A percentile compares a stretch with the other conserved stretches of the same genome.
Evolutionary conservation across 2,797 vertebrate species (phyloP).

Genomic region (Heterohyrax brucei): DNA sequence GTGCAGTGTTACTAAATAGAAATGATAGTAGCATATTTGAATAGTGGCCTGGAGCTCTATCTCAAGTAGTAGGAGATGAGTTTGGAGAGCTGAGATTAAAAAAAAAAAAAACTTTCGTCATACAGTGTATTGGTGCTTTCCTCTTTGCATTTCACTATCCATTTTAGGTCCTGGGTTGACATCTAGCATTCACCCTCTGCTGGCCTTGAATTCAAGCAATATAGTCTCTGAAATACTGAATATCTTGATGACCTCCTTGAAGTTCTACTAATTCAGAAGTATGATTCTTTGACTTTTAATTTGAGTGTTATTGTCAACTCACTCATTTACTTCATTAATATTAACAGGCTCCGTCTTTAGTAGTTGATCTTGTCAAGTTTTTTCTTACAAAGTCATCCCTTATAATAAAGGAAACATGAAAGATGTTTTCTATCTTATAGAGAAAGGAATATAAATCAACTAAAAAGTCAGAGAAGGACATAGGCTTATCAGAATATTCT

Average conservation of each 20-base stretch:
- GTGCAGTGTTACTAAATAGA: neutral
- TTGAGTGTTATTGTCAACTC: constrained; percentile 79
- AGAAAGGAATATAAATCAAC: too few relatives aligned
- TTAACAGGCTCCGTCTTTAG: constrained; percentile 84
- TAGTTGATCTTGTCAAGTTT: too few relatives aligned
- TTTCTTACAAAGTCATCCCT: too few relatives aligned
- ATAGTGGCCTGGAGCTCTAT: neutral
- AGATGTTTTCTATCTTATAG: too few relatives aligned
- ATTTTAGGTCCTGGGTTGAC: constrained; percentile 38
- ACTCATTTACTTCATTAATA: constrained; percentile 43
- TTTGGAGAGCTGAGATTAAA: neutral
- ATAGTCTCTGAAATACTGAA: constrained; percentile 92
- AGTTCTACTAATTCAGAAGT: constrained; percentile 89
- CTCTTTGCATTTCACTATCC: constrained; percentile 43
- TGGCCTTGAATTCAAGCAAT: constrained; percentile 82
- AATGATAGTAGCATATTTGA: neutral
- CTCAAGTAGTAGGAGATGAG: neutral
- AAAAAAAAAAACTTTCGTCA: constrained; percentile 78
- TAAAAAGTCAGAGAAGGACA: too few relatives aligned
- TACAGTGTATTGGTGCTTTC: constrained; percentile 84
- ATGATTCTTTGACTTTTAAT: constrained; percentile 90
- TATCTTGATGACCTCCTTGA: constrained; percentile 91
- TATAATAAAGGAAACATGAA: too few relatives aligned
- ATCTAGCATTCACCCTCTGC: constrained; percentile 69
- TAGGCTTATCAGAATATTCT: constrained; percentile 89